Conservation (phyloP, 2,797 vertebrate genomes). For the Adelosebastes latens region DNA sequence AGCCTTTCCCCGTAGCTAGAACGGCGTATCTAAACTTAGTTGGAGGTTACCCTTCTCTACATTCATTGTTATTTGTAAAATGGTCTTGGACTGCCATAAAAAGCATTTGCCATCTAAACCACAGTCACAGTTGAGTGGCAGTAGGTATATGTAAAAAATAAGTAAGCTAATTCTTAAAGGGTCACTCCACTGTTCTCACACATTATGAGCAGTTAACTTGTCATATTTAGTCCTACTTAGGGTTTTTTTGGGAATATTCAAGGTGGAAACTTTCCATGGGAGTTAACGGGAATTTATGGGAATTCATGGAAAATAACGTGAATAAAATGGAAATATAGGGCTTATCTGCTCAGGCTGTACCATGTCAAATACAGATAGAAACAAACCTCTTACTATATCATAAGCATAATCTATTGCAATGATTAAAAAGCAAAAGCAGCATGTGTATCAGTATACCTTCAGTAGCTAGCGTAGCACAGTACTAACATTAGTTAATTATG, state of each 20-base stretch:
- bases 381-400: no score
- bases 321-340: background rate
- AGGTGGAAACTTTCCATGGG: background rate
- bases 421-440: no score
- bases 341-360: background rate
- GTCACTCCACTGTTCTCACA: background rate
- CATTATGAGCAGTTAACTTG: background rate
- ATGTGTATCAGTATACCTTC: no score
- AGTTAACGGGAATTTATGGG: no score
- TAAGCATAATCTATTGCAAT: no score
- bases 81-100: background rate
- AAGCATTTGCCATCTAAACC: background rate
- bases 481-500: no score
- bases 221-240: background rate
- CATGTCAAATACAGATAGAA: no score
- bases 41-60: background rate
- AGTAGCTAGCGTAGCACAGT: no score
- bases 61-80: background rate
- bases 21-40: background rate
- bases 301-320: no score
- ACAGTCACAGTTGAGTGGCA: background rate
- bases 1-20: background rate
- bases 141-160: background rate
- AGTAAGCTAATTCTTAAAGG: background rate
- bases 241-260: background rate